phyloP scores from a whole-genome alignment of 2,888 invertebrate species.

The Limnephilus marmoratus region DNA sequence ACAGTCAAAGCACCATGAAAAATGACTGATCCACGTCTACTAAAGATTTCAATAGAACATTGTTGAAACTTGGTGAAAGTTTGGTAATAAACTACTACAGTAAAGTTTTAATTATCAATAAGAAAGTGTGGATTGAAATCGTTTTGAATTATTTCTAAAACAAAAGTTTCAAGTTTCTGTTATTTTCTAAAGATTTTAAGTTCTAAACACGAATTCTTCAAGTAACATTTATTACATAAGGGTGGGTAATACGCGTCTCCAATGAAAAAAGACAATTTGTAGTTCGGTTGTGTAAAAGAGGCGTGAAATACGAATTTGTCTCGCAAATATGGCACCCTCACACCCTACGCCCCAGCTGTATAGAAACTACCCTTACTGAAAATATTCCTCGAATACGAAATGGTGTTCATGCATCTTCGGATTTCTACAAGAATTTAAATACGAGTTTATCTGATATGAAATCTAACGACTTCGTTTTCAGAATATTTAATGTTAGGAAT shows the following conservation, averaged over 20 bases:
- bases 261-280: not conserved
- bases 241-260: not conserved
- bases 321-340: not conserved
- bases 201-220: not conserved
- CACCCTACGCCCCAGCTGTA: not conserved
- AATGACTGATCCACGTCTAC: not conserved
- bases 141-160: not conserved
- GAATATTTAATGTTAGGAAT: constrained; percentile 21
- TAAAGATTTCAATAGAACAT: not conserved
- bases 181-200: not conserved
- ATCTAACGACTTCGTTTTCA: constrained; percentile 32
- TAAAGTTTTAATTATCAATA: not conserved
- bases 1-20: not conserved
- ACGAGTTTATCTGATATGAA: constrained; percentile 9
- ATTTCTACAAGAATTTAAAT: constrained; percentile 21
- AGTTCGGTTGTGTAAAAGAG: not conserved
- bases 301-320: constrained; percentile 26
- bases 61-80: not conserved
- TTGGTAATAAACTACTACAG: not conserved
- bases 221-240: not conserved
- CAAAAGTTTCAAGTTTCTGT: not conserved
- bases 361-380: not conserved
- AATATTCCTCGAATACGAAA: constrained; percentile 15
- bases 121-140: not conserved
- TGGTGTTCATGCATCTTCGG: constrained; percentile 21